Conservation (phyloP, 2,797 vertebrate species). For the Tenualosa thibaudeaui region DNA sequence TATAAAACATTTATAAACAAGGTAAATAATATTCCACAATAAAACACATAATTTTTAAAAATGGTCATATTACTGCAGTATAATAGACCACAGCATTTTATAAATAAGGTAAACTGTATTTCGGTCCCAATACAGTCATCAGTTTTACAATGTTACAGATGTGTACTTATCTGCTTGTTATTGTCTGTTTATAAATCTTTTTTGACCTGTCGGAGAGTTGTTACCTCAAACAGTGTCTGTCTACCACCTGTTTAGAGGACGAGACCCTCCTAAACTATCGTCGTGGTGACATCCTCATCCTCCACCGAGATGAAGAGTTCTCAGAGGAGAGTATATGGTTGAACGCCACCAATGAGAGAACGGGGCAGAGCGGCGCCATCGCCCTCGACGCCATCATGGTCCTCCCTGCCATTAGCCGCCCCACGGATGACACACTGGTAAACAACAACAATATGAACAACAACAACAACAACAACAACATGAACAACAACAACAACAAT, state of each 20-base stretch:
- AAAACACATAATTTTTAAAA: not conserved
- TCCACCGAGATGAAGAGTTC: slow-evolving; percentile 68
- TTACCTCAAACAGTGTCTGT: no score
- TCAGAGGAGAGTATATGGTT: slow-evolving; percentile 68
- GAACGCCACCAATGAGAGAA: slow-evolving; percentile 80
- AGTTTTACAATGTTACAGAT: no score
- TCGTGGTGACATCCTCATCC: slow-evolving; percentile 84
- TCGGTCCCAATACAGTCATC: no score
- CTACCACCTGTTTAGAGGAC: slow-evolving; percentile 63
- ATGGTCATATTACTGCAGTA: not conserved
- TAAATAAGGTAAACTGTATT: not conserved
- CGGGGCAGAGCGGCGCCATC: slow-evolving; percentile 74
- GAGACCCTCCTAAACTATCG: slow-evolving; percentile 75
- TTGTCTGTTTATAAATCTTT: no score
- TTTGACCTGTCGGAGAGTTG: no score
- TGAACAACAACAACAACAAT: not conserved
- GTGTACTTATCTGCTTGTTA: no score
- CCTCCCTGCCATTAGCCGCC: slow-evolving; percentile 82
- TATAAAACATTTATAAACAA: not conserved
- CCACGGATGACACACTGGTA: slow-evolving; percentile 84
- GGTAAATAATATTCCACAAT: not conserved
- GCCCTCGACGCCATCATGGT: slow-evolving; percentile 70
- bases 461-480: not conserved
- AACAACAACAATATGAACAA: slow-evolving; percentile 13
- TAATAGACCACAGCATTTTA: not conserved